phyloP scores from a whole-genome alignment of 2,888 invertebrate genomes.

The Thereva nobilitata region DNA sequence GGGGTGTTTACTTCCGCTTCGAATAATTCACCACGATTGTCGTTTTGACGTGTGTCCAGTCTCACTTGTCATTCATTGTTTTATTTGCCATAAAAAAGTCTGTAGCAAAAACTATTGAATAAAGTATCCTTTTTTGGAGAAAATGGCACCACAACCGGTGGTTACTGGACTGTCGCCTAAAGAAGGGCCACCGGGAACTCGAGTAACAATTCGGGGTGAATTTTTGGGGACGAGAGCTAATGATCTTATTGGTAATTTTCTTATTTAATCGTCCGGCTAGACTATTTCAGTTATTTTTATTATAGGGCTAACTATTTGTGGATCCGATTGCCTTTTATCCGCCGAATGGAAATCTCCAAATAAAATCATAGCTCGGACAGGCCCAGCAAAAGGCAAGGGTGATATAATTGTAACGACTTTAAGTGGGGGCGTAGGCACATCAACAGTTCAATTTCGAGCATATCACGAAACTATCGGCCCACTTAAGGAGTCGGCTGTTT shows the following conservation, averaged over 20 bases:
- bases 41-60: too few species aligned
- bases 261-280: neutral
- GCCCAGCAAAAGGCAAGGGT: conserved; percentile 87
- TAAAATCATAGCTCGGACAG: conserved; percentile 95
- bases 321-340: conserved; percentile 90
- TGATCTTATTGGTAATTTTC: conserved; percentile 78
- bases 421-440: conserved; percentile 62
- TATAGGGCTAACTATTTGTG: conserved; percentile 92
- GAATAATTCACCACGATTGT: too few species aligned
- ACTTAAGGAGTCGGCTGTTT: conserved; percentile 96
- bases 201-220: conserved; percentile 93
- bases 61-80: too few species aligned
- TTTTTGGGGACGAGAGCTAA: conserved; percentile 83
- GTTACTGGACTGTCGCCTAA: conserved; percentile 98
- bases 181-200: conserved; percentile 96
- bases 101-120: too few species aligned
- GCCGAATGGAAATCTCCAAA: conserved; percentile 98
- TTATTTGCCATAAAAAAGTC: too few species aligned
- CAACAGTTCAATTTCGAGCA: conserved; percentile 62
- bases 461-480: conserved; percentile 89
- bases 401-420: conserved; percentile 89
- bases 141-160: conserved; percentile 77
- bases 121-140: neutral
- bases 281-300: neutral
- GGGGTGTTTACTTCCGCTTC: too few species aligned